These are phyloP conservation scores for Cercopithecus mona DNA, from an alignment of 2,113 vertebrate species.

Conservation along the genomic window DNA sequence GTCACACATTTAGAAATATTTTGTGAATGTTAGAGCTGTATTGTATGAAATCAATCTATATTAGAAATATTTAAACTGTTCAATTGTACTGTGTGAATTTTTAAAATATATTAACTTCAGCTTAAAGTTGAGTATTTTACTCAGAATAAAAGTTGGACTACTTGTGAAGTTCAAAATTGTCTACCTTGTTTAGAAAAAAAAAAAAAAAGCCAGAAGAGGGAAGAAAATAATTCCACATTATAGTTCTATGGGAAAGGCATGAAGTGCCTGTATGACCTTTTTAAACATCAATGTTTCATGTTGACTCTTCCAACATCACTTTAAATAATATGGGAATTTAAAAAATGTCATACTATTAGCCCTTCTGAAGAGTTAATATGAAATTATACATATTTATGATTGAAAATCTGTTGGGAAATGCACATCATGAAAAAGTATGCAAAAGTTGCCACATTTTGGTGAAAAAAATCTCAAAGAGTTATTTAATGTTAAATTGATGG, in stretches of 20 bases:
- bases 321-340: not conserved
- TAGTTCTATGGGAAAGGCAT: not conserved
- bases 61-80: not conserved
- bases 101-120: not conserved
- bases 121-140: not conserved
- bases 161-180: not conserved
- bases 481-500: not conserved
- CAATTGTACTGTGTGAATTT: not conserved
- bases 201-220: not conserved
- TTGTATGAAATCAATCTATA: not conserved
- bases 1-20: not conserved
- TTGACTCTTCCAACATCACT: not conserved
- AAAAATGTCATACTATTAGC: not conserved
- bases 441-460: not conserved
- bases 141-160: not conserved
- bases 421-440: not conserved
- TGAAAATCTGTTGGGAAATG: not conserved
- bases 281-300: not conserved
- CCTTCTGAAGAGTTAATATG: not conserved
- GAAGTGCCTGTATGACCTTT: not conserved
- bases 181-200: not conserved
- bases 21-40: not conserved
- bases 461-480: not conserved
- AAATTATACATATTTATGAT: constrained; percentile 28
- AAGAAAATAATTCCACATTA: not conserved